Percentiles rank a stretch among this genome's conserved stretches.
These are phyloP conservation scores for Numenius arquata DNA, from an alignment of 2,113 vertebrate genomes.

Conservation along the genomic window DNA sequence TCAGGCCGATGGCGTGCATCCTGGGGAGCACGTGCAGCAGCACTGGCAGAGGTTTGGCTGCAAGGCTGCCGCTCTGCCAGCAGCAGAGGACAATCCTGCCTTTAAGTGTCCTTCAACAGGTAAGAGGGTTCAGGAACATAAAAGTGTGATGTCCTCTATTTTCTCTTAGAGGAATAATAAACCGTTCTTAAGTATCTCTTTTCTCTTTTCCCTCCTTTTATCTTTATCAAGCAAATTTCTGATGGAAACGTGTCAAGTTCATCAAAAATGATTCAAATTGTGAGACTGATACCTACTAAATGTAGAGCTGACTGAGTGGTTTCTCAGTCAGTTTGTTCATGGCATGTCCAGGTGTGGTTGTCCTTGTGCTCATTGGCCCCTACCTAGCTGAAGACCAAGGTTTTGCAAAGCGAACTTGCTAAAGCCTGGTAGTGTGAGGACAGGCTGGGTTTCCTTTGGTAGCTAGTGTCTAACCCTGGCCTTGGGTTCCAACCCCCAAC, in stretches of 20 bases:
- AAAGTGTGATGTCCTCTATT: neutral
- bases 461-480: neutral
- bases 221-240: neutral
- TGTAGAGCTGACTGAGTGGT: neutral
- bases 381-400: neutral
- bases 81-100: conserved; percentile 73
- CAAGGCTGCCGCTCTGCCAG: conserved; percentile 47
- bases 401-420: neutral
- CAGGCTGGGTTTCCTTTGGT: neutral
- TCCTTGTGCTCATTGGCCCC: neutral
- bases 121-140: conserved; percentile 47
- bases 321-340: neutral
- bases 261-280: neutral
- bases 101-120: conserved; percentile 75
- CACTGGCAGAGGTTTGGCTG: conserved; percentile 72
- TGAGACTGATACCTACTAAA: neutral
- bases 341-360: neutral
- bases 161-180: neutral
- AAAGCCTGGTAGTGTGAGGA: neutral
- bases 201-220: neutral
- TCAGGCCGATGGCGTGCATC: conserved; percentile 60
- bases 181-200: neutral
- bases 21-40: conserved; percentile 72
- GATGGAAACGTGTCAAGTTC: neutral
- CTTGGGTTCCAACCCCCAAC: neutral